Conservation (phyloP, 2,113 vertebrate species). For the Telmatochromis brichardi region DNA sequence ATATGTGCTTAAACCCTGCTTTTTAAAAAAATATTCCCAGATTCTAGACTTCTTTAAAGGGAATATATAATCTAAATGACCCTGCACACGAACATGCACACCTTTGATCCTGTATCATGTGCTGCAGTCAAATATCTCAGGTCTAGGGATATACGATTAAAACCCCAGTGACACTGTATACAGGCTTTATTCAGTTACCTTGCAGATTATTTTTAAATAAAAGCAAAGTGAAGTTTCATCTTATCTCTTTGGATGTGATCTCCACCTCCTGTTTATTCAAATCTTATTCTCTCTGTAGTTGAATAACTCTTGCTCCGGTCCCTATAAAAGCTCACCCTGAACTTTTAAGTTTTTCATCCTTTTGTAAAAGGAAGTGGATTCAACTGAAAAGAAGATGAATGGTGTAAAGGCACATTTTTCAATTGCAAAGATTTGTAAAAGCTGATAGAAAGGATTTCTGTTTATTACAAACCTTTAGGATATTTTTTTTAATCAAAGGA, state of each 20-base stretch:
- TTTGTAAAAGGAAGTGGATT: neutral
- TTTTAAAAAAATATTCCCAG: neutral
- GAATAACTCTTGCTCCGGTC: neutral
- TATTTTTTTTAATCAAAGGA: neutral
- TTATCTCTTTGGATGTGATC: neutral
- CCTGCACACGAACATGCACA: neutral
- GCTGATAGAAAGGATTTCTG: neutral
- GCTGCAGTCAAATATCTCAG: neutral
- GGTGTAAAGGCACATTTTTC: neutral
- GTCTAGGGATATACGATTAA: neutral
- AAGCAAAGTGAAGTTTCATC: neutral
- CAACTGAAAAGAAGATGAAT: neutral
- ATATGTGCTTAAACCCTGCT: neutral
- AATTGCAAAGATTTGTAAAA: neutral
- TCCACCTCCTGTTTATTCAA: neutral
- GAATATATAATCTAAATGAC: neutral
- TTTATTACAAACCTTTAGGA: neutral
- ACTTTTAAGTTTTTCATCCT: neutral
- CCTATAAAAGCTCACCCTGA: neutral
- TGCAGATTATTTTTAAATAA: conserved; percentile 18
- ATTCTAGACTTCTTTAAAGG: neutral
- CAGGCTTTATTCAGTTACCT: neutral
- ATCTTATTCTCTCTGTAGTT: neutral
- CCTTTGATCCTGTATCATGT: neutral
- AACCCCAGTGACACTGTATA: neutral